Evolutionary conservation across 1,140 invertebrate species (phyloP), one percentile per base, ranked within the genome.

Genomic region (Tetragonula clypearis): DNA sequence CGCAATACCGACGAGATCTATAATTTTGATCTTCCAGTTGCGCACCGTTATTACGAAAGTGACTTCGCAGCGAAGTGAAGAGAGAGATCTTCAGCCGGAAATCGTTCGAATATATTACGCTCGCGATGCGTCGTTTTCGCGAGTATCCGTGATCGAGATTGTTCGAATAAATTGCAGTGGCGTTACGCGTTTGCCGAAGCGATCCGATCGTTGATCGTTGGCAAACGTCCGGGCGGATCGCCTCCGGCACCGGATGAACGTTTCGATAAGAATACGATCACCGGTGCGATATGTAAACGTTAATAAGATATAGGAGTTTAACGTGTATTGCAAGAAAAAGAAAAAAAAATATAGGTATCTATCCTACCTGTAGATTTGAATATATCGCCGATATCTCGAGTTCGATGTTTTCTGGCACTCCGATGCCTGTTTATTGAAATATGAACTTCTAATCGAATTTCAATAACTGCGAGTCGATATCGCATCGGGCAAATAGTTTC

Each of bases 101-200:
- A 77, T 78, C 81, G 23, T 72, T 79, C 68, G 41, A 72, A 84
- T 72, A 79, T 68, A 85, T 85, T 81, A 74, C 78, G 19, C 30
- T 85, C 69, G 53, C 58, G 60, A 84, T 84, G 66, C 72, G 79
- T 79, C 76, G 79, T 84, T 72, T 79, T 79, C 30, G 65, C 56
- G 82, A 79, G 72, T 79, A 75, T 79, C 41, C 0, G 14, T 35
- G 41, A 60, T 79, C 65, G 55, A 14, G 9, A 71, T 19, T 60
- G 11, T 35, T 62, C 76, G 56, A 62, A 71, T 84, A 79, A 85
- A 80, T 80, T 85, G 74, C 41, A n/a, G 12, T 26, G 17, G 41
- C 30, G 83, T 55, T 66, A 78, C 56, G 26, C 69, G 56, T 72
- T 73, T 71, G 69, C 30, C 41, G 76, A 79, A 35, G 83, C 23